These are phyloP conservation scores for Drosophila micromelanica DNA, from an alignment of 1,140 invertebrate species.

Conservation along the genomic window DNA sequence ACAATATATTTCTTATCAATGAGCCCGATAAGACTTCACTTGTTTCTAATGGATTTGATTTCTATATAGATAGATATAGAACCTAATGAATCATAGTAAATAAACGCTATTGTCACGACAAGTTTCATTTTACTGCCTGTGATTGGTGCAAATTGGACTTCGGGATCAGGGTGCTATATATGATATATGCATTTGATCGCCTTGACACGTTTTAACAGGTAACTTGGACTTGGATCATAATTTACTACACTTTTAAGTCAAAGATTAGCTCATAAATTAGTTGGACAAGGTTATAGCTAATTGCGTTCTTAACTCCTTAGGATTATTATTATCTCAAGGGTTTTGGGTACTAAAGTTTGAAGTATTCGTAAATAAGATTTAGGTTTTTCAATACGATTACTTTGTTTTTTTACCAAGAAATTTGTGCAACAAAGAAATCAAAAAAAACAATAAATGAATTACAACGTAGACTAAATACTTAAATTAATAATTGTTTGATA, in stretches of 20 bases:
- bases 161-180: constrained; percentile 16
- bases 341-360: no score
- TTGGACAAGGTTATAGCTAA: not conserved
- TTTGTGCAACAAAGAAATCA: no score
- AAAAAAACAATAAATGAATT: no score
- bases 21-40: constrained; percentile 30
- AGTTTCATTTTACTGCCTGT: not conserved
- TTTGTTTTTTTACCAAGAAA: no score
- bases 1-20: constrained; percentile 23
- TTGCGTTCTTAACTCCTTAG: not conserved
- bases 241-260: no score
- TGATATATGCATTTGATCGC: constrained; percentile 8
- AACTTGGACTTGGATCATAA: not conserved
- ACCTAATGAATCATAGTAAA: constrained; percentile 19
- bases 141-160: constrained; percentile 4
- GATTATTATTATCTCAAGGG: not conserved
- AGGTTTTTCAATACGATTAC: no score
- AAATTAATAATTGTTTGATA: no score
- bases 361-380: no score
- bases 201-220: constrained; percentile 11
- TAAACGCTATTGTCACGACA: not conserved
- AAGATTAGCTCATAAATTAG: not conserved
- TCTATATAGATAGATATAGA: constrained; percentile 5
- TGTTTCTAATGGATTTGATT: constrained; percentile 20
- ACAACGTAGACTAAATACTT: no score